Evolutionary conservation across 35 echinoderm and acorn worm genomes (phyloP), one percentile per base, ranked within the genome.

Genomic region (Ophioderma brevispina): DNA sequence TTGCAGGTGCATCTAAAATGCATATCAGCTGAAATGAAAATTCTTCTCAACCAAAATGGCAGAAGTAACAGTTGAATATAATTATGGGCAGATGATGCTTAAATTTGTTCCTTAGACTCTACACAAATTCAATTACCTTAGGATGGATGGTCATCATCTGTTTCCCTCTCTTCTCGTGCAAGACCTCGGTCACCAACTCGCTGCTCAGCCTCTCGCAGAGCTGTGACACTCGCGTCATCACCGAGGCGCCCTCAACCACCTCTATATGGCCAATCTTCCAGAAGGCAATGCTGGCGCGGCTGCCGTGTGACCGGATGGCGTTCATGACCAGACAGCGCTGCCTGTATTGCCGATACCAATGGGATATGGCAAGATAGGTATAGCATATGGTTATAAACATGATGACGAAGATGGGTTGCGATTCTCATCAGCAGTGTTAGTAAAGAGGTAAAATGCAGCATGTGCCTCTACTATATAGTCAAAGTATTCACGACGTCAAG

Each of bases 331-430:
- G 50, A 14, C 34, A 46, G 41, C 82, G 43, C 70, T 89, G 92
- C 35, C 92, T 94, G 70, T 89, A 76, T n/a, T 84, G 56, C 34
- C 64, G 84, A 30, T 80, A 77, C 59, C 64, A 82, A 13, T 40
- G 40, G 35, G 79, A 64, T 34, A 86, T 39, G 0, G 80, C n/a
- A 14, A 94, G 80, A 79, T 94, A 94, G 25, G 78, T 76, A 87
- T 94, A 94, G 70, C 92, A 94, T 31, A 94, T 40, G 28, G 92
- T 94, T 49, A 94, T 89, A 33, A 94, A 76, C 92, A 94, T 94
- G 81, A 75, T 70, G 23, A 21, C 13, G 32, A 77, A 14, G 39
- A 18, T 76, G 49, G 11, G 41, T 4, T 8, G 41, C 41, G 5
- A 46, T 17, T 46, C 4, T 46, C 41, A 46, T 46, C 41, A 46